These are phyloP conservation scores for Mamestra brassicae DNA, from an alignment of 2,888 invertebrate species.

Conservation along the genomic window DNA sequence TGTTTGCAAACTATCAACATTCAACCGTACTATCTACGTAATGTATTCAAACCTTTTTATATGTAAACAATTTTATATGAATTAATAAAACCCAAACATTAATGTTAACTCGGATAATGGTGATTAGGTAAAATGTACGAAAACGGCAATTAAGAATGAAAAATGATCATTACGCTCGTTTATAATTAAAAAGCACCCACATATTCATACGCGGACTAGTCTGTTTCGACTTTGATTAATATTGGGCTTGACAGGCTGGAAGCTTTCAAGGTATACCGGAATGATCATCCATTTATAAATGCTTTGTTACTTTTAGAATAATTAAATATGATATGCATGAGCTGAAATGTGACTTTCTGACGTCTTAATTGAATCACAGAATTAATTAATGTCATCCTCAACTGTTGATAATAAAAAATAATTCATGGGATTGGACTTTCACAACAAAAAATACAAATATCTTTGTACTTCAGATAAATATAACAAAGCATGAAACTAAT, in stretches of 20 bases:
- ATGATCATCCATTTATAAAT: conserved; percentile 68
- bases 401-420: not conserved
- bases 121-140: conserved; percentile 87
- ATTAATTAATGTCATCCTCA: conserved; percentile 21
- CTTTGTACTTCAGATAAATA: not conserved
- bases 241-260: conserved; percentile 82
- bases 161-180: conserved; percentile 87
- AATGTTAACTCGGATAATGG: conserved; percentile 80
- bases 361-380: conserved; percentile 19
- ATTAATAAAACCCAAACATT: conserved; percentile 69
- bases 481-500: not conserved
- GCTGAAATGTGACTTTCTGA: conserved; percentile 31
- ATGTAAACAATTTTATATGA: conserved; percentile 59
- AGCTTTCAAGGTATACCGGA: conserved; percentile 75
- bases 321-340: conserved; percentile 63
- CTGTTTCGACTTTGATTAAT: conserved; percentile 88
- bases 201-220: conserved; percentile 77
- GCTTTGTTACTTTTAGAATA: conserved; percentile 60
- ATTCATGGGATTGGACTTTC: not conserved
- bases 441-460: too few relatives aligned
- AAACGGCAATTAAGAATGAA: conserved; percentile 89
- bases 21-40: conserved; percentile 46
- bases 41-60: conserved; percentile 61
- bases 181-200: conserved; percentile 89
- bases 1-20: conserved; percentile 73